phyloP scores from a whole-genome alignment of 2,113 vertebrate genomes.

The Limanda limanda region DNA sequence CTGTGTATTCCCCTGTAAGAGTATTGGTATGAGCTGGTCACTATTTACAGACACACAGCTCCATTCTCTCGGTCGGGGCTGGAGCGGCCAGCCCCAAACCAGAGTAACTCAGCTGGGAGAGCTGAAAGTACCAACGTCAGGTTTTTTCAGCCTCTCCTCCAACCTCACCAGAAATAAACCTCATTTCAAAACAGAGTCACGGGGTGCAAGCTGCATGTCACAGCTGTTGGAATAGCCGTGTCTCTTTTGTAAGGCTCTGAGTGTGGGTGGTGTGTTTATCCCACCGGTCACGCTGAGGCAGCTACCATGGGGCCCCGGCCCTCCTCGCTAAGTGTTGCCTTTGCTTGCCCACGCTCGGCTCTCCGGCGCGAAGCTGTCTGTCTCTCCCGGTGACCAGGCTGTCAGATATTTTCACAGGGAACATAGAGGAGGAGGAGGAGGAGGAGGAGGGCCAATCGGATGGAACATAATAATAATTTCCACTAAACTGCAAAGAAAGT shows the following conservation, averaged over 20 bases:
- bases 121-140: conserved; percentile 64
- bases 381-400: conserved; percentile 54
- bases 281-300: conserved; percentile 69
- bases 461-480: conserved; percentile 30
- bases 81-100: conserved; percentile 28
- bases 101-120: conserved; percentile 59
- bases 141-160: conserved; percentile 68
- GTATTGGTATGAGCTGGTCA: conserved; percentile 62
- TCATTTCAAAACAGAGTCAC: conserved; percentile 64
- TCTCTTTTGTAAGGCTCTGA: conserved; percentile 78
- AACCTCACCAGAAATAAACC: conserved; percentile 72
- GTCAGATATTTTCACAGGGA: conserved; percentile 57
- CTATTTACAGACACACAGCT: conserved; percentile 61
- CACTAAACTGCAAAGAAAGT: conserved; percentile 53
- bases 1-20: conserved; percentile 54
- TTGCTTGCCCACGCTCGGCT: conserved; percentile 72
- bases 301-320: conserved; percentile 68
- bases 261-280: conserved; percentile 81
- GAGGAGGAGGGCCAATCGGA: not conserved
- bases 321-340: conserved; percentile 65
- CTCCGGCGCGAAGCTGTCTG: conserved; percentile 54
- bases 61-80: conserved; percentile 23
- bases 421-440: conserved; percentile 1
- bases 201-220: conserved; percentile 65
- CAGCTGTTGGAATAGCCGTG: conserved; percentile 66